A percentile compares a stretch with the other conserved stretches of the same genome.
These are phyloP conservation scores for Clitarchus hookeri DNA, from an alignment of 2,888 invertebrate species.

Conservation along the genomic window DNA sequence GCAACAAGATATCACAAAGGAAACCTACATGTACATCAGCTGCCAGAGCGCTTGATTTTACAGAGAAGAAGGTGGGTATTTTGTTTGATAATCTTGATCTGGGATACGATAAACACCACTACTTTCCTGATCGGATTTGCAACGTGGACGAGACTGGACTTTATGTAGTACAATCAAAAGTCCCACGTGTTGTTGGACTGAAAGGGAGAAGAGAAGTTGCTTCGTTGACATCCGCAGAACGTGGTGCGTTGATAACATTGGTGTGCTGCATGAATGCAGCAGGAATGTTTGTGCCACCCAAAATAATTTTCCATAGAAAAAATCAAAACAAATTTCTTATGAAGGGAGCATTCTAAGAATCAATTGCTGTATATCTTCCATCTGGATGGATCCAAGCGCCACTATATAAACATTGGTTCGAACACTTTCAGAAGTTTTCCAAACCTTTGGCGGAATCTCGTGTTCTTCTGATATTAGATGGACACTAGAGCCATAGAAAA, in stretches of 20 bases:
- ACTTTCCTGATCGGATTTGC: slow-evolving; percentile 18
- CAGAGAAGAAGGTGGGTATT: slow-evolving; percentile 25
- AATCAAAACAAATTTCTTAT: slow-evolving; percentile 16
- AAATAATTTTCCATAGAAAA: slow-evolving; percentile 28
- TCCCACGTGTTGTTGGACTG: slow-evolving; percentile 27
- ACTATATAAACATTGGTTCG: slow-evolving; percentile 24
- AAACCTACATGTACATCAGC: neutral
- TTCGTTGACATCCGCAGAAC: slow-evolving; percentile 28
- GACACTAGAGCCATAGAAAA: slow-evolving; percentile 25
- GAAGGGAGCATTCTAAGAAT: slow-evolving; percentile 19
- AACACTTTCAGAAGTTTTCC: neutral
- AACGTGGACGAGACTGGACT: slow-evolving; percentile 31
- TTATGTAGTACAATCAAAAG: slow-evolving; percentile 30
- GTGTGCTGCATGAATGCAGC: slow-evolving; percentile 32
- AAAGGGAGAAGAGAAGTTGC: slow-evolving; percentile 30
- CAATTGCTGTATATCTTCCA: slow-evolving; percentile 24
- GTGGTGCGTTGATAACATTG: slow-evolving; percentile 20
- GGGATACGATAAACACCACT: slow-evolving; percentile 26
- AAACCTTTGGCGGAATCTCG: slow-evolving; percentile 23
- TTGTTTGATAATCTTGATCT: slow-evolving; percentile 27
- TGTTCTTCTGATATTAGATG: slow-evolving; percentile 27
- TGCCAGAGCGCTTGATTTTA: slow-evolving; percentile 30
- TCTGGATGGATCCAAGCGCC: slow-evolving; percentile 28
- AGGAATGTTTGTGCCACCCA: slow-evolving; percentile 26
- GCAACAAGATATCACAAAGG: neutral